Conservation (phyloP, 2,888 invertebrate genomes). For the Peribatodes rhomboidaria region DNA sequence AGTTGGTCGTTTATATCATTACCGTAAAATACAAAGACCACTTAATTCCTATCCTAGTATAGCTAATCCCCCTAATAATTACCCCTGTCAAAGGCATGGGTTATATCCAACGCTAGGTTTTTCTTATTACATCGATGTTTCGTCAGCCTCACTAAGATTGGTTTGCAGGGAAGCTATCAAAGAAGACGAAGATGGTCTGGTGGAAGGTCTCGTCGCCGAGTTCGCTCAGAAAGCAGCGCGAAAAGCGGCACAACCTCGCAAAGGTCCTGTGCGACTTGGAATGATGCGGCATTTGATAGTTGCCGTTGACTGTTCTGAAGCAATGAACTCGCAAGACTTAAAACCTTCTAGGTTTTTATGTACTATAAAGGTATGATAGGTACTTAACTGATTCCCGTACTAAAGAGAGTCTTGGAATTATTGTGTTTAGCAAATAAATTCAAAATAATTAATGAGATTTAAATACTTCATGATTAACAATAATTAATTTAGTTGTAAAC, state of each 20-base stretch:
- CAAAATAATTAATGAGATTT: too few relatives aligned
- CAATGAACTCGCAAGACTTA: conserved; percentile 97
- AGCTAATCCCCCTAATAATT: too few relatives aligned
- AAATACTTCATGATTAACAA: too few relatives aligned
- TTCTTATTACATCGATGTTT: not conserved
- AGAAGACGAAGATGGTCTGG: conserved; percentile 97
- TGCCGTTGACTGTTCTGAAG: conserved; percentile 96
- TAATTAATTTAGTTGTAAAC: too few relatives aligned
- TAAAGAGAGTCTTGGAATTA: too few relatives aligned
- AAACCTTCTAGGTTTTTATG: conserved; percentile 97
- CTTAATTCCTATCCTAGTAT: too few relatives aligned
- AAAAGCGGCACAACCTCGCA: conserved; percentile 90
- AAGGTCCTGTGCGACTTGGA: conserved; percentile 94
- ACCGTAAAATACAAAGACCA: not conserved
- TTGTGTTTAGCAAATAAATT: too few relatives aligned
- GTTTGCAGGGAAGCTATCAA: conserved; percentile 95
- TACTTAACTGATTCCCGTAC: too few relatives aligned
- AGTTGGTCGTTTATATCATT: too few relatives aligned
- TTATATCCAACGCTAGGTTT: too few relatives aligned
- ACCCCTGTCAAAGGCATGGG: too few relatives aligned
- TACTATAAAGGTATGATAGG: conserved; percentile 93
- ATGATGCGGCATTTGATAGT: conserved; percentile 99
- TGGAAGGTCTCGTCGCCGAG: conserved; percentile 96
- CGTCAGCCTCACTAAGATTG: not conserved
- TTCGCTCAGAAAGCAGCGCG: conserved; percentile 96